Evolutionary conservation across 2,797 vertebrate genomes (phyloP), one percentile per base, ranked within the genome.

Genomic region (Sciurus carolinensis): DNA sequence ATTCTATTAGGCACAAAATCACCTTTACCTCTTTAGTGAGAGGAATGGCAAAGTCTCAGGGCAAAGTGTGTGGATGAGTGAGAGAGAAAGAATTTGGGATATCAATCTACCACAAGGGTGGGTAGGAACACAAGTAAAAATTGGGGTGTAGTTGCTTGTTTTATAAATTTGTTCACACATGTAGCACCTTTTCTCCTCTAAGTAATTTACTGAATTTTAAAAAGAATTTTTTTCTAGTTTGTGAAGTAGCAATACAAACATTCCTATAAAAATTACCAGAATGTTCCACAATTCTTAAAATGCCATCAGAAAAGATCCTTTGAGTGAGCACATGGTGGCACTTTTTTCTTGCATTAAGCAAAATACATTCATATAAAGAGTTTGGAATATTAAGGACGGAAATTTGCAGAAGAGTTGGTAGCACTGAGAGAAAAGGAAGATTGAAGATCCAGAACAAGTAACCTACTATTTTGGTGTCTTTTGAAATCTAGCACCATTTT

Each of bases 271-370:
- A 87, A 96, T 87, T 93, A 94, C 39, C 62, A 81, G 83, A 90
- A 94, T 81, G 87, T 95, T 94, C 92, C 81, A 80, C 50, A 77
- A 93, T 95, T 95, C 75, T 36, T 96, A 9, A 94, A 95, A 94
- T 95, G 95, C 84, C 67, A 76, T 88, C 54, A 89, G 62, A 72
- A 97, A 66, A 83, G 39, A 84, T 96, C 90, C 83, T 91, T 80
- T 47, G 50, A 82, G 67, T 87, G 77, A 95, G 73, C 57, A 91
- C 77, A 73, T 87, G 83, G 91, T 92, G 88, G 86, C 76, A 93
- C 96, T 95, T 96, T 86, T 94, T 96, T 67, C 89, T 94, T 95
- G 85, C 76, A 75, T 67, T 87, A 80, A 96, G 82, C 89, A 97
- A 95, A 95, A 83, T 81, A 14, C 76, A 42, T 54, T 30, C 87